Evolutionary conservation across 2,113 vertebrate species (phyloP).

Genomic region (Peucedramus taeniatus): DNA sequence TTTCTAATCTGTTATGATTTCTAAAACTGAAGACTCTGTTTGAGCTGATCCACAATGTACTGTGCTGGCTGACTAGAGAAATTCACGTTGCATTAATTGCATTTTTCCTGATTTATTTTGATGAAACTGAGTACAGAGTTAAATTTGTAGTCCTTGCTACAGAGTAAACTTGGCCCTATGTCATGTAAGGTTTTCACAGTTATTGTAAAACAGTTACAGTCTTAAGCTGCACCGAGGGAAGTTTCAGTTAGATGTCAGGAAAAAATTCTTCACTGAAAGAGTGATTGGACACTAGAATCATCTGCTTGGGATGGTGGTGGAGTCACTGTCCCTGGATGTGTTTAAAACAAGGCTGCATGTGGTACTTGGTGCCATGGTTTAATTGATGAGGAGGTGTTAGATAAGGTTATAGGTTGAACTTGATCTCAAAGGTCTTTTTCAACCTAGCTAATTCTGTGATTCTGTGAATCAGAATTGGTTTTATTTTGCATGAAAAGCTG

Average conservation of each 20-base stretch:
- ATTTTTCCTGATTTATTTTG: neutral
- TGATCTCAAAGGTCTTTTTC: neutral
- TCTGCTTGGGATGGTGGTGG: neutral
- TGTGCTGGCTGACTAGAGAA: neutral
- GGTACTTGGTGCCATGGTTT: neutral
- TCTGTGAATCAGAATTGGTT: neutral
- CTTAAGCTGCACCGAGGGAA: neutral
- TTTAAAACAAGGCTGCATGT: neutral
- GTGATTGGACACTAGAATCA: neutral
- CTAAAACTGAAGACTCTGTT: neutral
- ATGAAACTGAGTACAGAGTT: neutral
- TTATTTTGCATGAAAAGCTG: neutral
- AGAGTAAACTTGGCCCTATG: neutral
- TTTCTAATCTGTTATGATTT: neutral
- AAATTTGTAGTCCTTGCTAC: neutral
- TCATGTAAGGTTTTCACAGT: neutral
- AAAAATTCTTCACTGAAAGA: neutral
- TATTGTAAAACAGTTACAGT: neutral
- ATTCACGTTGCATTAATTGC: neutral
- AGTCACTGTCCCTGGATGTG: rapidly evolving
- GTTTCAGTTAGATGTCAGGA: neutral
- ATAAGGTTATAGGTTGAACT: neutral
- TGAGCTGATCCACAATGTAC: neutral
- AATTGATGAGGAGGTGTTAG: neutral
- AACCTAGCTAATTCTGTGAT: neutral